A percentile compares a stretch with the other conserved stretches of the same genome.
These are phyloP conservation scores for Dioctria linearis DNA, from an alignment of 2,888 invertebrate genomes.

Conservation along the genomic window DNA sequence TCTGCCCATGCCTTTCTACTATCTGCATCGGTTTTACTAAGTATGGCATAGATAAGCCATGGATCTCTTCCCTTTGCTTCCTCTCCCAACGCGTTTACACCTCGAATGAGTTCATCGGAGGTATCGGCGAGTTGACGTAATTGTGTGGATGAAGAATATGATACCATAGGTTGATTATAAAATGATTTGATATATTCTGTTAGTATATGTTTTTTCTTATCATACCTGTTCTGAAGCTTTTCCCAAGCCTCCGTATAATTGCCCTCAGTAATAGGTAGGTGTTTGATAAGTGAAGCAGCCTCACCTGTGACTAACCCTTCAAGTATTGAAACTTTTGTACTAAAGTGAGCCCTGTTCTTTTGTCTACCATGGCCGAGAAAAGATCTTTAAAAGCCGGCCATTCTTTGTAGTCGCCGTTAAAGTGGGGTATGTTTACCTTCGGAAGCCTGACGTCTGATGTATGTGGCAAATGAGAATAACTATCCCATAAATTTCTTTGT, in stretches of 20 bases:
- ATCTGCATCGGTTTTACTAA: constrained; percentile 6
- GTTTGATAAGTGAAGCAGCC: not conserved
- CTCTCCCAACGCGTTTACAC: constrained; percentile 5
- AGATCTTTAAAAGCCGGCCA: too few relatives aligned
- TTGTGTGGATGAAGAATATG: not conserved
- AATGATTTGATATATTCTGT: not conserved
- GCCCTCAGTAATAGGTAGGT: not conserved
- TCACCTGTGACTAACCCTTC: not conserved
- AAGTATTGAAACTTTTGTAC: constrained; percentile 22
- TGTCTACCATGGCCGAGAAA: constrained; percentile 58
- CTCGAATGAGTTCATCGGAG: constrained; percentile 14
- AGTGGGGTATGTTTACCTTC: too few relatives aligned
- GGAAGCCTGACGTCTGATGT: too few relatives aligned
- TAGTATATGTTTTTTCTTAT: constrained; percentile 18
- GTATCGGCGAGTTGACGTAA: constrained; percentile 6
- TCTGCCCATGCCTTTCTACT: constrained; percentile 6
- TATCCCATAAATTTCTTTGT: too few relatives aligned
- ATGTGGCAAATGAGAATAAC: too few relatives aligned
- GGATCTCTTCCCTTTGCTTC: constrained; percentile 31
- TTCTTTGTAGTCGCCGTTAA: too few relatives aligned
- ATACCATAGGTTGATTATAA: not conserved
- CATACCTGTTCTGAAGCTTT: not conserved
- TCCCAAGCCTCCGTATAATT: not conserved
- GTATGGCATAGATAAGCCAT: not conserved
- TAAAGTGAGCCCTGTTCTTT: not conserved